A percentile compares a stretch with the other conserved stretches of the same genome.
Conservation (phyloP, 1,140 invertebrate species). For the Sitobion miscanthi region DNA sequence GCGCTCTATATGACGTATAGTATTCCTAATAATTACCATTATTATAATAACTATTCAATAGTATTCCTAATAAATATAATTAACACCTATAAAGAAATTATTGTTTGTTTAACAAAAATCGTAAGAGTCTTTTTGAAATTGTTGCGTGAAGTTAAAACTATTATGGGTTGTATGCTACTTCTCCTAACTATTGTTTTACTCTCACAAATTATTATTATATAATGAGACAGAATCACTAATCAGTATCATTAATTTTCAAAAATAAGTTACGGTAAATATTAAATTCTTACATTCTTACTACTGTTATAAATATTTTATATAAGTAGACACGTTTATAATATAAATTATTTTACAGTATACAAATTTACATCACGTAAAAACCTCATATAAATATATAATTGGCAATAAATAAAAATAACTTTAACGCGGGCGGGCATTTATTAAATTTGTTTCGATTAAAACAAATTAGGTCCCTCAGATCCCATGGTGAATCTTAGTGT, state of each 20-base stretch:
- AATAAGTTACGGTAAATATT: background rate
- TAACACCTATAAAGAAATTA: background rate
- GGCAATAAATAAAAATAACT: background rate
- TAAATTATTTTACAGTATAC: background rate
- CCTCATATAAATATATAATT: background rate
- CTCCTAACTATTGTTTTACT: background rate
- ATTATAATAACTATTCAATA: background rate
- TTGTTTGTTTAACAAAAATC: background rate
- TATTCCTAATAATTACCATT: background rate
- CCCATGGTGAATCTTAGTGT: background rate
- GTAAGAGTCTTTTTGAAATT: background rate
- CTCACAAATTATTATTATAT: background rate
- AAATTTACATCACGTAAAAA: background rate
- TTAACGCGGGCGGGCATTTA: background rate
- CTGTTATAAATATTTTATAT: background rate
- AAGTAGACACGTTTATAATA: background rate
- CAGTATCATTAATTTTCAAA: background rate
- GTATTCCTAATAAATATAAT: background rate
- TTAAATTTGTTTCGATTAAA: background rate
- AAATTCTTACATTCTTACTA: background rate
- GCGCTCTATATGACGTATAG: background rate
- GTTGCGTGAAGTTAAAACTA: background rate
- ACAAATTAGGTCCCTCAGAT: background rate
- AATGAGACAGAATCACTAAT: background rate
- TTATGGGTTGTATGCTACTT: background rate